Base-by-base conservation (phyloP, 2,888 invertebrate genomes). In the Euspilapteryx auroguttella region DNA sequence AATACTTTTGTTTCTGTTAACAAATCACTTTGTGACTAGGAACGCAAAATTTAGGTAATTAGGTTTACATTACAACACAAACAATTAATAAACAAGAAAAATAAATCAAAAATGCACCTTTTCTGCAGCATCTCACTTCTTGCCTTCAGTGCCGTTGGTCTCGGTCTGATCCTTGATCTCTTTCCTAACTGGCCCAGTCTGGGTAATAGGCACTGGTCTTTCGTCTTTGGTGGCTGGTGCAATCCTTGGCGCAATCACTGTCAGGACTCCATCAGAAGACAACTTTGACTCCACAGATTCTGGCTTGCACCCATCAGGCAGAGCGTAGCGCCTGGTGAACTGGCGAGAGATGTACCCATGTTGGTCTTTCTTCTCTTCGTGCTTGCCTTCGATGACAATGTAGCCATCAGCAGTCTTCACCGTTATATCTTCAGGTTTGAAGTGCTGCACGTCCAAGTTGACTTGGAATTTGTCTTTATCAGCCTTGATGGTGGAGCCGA, bases 181-280 rank as follows among this genome's bases (percentile, higher is more conserved):
- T 36, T 69, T 58, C 37, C 71, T 57, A 1, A 78, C 65, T 0
- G 79, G 78, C 1, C 80, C 81, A 17, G 80, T 81, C 34, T 79
- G 79, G 29, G 78, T 49, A 37, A 82, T 80, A 23, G 80, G 79
- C 2, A 82, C 63, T 1, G 61, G 37, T n/a, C 82, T 62, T 37
- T 78, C 81, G 12, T 61, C 63, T 30, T 47, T 47, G 23, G 38
- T 31, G 3, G 39, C 44, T n/a, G 43, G 34, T 8, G 42, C 34
- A 1, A 36, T 37, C 33, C 40, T 49, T 6, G 85, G 86, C n/a
- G 83, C 85, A 20, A 79, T 76, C 5, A 88, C 68, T 3, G 81
- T 82, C 20, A 87, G 56, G n/a, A 89, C 77, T 4, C 89, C 89
- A 45, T 89, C 88, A 1, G 85, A 81, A 1, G 87, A 87, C 20